Conservation (phyloP, 2,888 invertebrate genomes). For the Gryllus longicercus region DNA sequence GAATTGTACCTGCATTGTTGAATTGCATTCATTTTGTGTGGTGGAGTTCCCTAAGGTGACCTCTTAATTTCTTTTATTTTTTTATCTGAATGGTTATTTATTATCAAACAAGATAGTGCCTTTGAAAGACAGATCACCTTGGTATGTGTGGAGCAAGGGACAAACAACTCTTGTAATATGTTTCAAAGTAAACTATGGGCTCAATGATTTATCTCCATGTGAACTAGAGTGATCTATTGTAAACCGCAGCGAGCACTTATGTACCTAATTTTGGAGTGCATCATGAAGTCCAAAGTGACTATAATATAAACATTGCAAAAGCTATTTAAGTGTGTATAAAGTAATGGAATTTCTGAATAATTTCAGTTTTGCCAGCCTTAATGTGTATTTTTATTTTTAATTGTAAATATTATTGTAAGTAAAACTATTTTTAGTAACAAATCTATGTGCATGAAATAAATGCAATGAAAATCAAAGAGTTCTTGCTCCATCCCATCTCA, state of each 20-base stretch:
- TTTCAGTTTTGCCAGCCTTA: no score
- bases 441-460: conserved; percentile 26
- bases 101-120: conserved; percentile 1
- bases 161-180: no score
- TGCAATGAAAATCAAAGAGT: conserved; percentile 21
- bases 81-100: background rate
- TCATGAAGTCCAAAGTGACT: no score
- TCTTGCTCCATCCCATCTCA: background rate
- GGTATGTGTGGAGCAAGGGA: no score
- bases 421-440: conserved; percentile 30
- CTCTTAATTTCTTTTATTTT: background rate
- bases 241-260: no score
- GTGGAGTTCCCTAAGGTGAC: conserved; percentile 3
- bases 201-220: no score
- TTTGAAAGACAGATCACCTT: background rate
- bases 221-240: no score
- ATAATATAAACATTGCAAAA: background rate
- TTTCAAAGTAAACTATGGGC: no score
- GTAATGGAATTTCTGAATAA: no score
- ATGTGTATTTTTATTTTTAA: background rate
- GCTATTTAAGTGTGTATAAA: background rate
- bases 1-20: conserved; percentile 10
- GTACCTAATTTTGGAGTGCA: no score
- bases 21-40: background rate
- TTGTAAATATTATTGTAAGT: conserved; percentile 27